Evolutionary conservation across 2,113 vertebrate genomes (phyloP).

Genomic region (Eolophus roseicapilla): DNA sequence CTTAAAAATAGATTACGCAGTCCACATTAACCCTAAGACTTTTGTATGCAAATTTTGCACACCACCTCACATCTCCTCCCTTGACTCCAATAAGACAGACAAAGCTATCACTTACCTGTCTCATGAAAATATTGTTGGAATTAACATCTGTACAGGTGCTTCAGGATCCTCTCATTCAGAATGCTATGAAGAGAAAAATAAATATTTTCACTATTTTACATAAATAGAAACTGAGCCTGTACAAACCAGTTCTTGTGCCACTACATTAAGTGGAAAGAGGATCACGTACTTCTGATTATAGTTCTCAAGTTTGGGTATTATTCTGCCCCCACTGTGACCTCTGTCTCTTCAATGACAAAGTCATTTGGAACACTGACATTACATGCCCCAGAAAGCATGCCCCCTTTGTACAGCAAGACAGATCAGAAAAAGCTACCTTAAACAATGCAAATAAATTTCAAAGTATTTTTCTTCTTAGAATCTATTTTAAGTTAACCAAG

Average conservation of each 20-base stretch:
- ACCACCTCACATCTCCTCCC: background rate
- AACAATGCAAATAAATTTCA: background rate
- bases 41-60: background rate
- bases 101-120: background rate
- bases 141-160: background rate
- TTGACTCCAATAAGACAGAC: background rate
- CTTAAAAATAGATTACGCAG: background rate
- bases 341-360: background rate
- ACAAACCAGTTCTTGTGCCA: background rate
- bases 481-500: background rate
- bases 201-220: background rate
- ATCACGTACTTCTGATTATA: background rate
- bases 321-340: background rate
- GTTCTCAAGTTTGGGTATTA: background rate
- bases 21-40: background rate
- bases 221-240: background rate
- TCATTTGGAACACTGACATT: background rate
- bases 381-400: rapidly evolving
- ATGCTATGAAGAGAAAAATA: background rate
- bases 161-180: background rate
- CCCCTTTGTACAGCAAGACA: background rate
- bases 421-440: background rate
- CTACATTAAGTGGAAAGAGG: background rate
- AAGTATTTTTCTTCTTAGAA: background rate
- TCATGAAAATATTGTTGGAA: background rate